Conservation (phyloP, 2,113 vertebrate genomes). For the Craseonycteris thonglongyai region DNA sequence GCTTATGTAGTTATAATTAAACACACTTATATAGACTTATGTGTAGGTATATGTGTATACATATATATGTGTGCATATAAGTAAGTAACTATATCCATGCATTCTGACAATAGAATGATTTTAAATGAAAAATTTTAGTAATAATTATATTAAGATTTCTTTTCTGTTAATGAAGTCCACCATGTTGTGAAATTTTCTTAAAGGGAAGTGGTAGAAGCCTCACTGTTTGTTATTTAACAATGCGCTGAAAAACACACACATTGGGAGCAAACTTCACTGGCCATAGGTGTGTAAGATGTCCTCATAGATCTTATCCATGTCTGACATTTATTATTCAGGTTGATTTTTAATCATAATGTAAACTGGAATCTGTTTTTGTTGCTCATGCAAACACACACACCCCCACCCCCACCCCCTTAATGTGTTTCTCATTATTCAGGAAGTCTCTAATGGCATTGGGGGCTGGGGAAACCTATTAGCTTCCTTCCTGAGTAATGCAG, state of each 20-base stretch:
- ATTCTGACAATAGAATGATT: background rate
- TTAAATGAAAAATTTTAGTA: background rate
- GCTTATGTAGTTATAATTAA: no score
- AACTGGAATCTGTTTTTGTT: conserved; percentile 50
- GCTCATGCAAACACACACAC: conserved; percentile 56
- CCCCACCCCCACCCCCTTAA: conserved; percentile 49
- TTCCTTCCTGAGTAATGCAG: conserved; percentile 86
- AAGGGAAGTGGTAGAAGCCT: conserved; percentile 33
- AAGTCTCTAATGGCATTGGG: conserved; percentile 90
- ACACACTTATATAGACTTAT: background rate
- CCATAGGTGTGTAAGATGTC: background rate
- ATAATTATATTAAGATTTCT: background rate
- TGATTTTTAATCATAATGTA: conserved; percentile 57
- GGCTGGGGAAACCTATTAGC: conserved; percentile 81
- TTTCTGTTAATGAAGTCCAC: conserved; percentile 52
- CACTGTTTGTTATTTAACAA: background rate
- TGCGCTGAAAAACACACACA: background rate
- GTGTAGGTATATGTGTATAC: background rate
- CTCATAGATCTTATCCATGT: background rate
- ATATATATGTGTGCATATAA: background rate
- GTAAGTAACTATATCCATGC: background rate
- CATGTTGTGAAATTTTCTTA: conserved; percentile 3
- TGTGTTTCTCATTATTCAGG: conserved; percentile 84
- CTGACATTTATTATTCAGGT: conserved; percentile 26
- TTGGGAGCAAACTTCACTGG: background rate